Base-by-base conservation (phyloP, 2,888 invertebrate species). In the Napeogenes sylphis region DNA sequence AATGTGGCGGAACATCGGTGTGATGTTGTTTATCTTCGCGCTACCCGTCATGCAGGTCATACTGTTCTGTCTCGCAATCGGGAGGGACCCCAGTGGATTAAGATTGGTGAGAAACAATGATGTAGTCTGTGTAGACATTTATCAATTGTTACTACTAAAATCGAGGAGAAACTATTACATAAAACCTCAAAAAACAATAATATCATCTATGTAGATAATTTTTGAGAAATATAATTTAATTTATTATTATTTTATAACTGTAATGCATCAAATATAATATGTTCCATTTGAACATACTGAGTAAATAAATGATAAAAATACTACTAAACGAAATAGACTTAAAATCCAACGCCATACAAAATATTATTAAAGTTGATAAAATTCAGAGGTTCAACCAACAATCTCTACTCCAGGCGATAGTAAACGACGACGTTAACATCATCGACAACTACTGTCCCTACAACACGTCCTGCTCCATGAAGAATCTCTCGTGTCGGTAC, bases 1-100 rank as follows among this genome's bases (percentile, higher is more conserved):
- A 45, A 97, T 97, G 96, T 97, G 97, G 96, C 92, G 97, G 57
- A 97, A 97, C 85, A 96, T 97, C 66, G 97, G 97, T 54, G 96
- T 98, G 67, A 96, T 98, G 95, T 90, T 97, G 77, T 98, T 98
- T 87, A 97, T 98, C 77, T 98, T 98, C 83, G 96, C 97, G 45
- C 87, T 98, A 74, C 98, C 98, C n/a, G 96, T 97, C 38, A 95
- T 98, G 94, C 97, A 98, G 90, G 97, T 98, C 66, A 96, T 97
- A 62, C 93, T 98, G 63, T 98, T 98, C 92, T 98, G 98, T 81
- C 87, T 97, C 82, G 98, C 98, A 64, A 97, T 97, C 70, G 97
- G 97, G 57, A 92, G 96, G 35, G 97, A 97, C 82, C 97, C 97
- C 0, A 94, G 93, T 63, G 96, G 95, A 57, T 91, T 98, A 4